Conservation (phyloP, 2,888 invertebrate genomes). For the Oscheius sp. region DNA sequence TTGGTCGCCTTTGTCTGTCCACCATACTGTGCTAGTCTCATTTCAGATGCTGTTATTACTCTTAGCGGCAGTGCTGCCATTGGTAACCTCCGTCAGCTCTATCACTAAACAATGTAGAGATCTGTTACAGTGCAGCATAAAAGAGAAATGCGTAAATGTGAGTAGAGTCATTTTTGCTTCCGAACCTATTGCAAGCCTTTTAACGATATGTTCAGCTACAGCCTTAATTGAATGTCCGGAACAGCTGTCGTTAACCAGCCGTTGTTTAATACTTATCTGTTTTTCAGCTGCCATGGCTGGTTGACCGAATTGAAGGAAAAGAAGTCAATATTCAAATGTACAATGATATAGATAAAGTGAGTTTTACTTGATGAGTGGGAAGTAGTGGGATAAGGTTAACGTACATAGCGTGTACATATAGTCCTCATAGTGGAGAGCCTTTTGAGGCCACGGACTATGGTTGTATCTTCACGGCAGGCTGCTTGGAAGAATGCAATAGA, state of each 20-base stretch:
- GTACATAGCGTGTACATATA: no score
- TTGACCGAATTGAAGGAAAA: constrained; percentile 51
- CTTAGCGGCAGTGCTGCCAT: not conserved
- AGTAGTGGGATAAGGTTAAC: not conserved
- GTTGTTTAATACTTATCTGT: constrained; percentile 10
- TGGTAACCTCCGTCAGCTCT: constrained; percentile 24
- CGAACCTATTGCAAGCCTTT: not conserved
- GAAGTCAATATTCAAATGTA: constrained; percentile 58
- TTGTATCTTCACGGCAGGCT: constrained; percentile 66
- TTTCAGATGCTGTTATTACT: constrained; percentile 17
- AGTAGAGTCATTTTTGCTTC: constrained; percentile 24
- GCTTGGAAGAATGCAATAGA: constrained; percentile 63
- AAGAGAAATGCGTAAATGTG: constrained; percentile 60
- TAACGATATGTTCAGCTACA: not conserved
- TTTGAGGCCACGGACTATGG: constrained; percentile 65
- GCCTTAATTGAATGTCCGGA: constrained; percentile 2
- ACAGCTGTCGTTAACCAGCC: constrained; percentile 9
- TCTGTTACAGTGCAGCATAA: constrained; percentile 56
- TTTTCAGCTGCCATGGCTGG: constrained; percentile 45
- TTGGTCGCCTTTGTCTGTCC: constrained; percentile 23
- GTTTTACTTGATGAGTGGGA: not conserved
- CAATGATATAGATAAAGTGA: constrained; percentile 62
- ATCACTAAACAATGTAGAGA: constrained; percentile 58
- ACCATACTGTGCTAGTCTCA: constrained; percentile 4
- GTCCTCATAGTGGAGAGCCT: constrained; percentile 7